phyloP scores from a whole-genome alignment of 2,888 invertebrate species.

The Zygogramma bicolorata region DNA sequence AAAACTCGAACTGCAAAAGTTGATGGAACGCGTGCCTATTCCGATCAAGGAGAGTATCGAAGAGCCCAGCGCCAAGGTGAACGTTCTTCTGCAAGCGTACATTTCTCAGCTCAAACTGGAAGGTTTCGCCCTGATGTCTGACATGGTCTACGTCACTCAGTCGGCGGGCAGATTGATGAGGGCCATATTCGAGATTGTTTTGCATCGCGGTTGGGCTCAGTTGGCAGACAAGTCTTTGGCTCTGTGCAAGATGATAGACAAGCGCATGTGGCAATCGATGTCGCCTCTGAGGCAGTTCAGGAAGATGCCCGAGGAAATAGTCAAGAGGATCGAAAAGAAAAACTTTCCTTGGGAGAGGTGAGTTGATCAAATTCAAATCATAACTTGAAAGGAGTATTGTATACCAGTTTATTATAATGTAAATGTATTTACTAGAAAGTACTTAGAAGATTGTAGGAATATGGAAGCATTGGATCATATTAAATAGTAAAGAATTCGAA shows the following conservation, averaged over 20 bases:
- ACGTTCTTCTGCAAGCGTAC: conserved; percentile 95
- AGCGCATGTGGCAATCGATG: conserved; percentile 99
- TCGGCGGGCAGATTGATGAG: conserved; percentile 94
- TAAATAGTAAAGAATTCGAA: no score
- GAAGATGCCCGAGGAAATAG: conserved; percentile 96
- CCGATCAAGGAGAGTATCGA: conserved; percentile 99
- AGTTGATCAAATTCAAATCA: conserved; percentile 9
- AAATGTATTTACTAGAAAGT: no score
- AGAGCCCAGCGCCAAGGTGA: conserved; percentile 97
- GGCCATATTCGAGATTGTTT: conserved; percentile 97
- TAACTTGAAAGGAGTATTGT: no score
- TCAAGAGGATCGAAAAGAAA: conserved; percentile 98
- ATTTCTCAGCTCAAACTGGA: conserved; percentile 98
- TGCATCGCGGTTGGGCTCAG: conserved; percentile 93
- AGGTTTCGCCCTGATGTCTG: conserved; percentile 98
- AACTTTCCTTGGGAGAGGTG: conserved; percentile 90
- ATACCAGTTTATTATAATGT: no score
- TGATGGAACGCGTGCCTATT: conserved; percentile 96
- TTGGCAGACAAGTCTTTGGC: conserved; percentile 95
- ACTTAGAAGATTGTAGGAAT: no score
- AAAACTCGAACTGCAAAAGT: conserved; percentile 94
- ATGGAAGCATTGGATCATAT: no score
- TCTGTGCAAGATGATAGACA: conserved; percentile 98
- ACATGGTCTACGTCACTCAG: conserved; percentile 99
- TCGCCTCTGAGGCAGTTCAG: conserved; percentile 96